Evolutionary conservation across 2,888 invertebrate species (phyloP).

Genomic region (Ditula angustiorana): DNA sequence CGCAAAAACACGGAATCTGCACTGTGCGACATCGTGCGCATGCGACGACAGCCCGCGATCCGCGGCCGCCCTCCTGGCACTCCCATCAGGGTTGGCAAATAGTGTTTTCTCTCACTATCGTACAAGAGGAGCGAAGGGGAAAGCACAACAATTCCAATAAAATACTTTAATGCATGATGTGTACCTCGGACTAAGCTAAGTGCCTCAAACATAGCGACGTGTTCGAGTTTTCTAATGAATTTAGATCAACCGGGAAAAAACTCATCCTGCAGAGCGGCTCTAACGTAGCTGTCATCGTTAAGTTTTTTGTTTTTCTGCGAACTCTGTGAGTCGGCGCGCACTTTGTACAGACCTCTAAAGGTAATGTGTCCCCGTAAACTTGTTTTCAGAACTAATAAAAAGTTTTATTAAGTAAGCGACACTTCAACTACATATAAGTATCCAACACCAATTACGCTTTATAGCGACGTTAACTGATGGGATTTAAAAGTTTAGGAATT

Average conservation of each 20-base stretch:
- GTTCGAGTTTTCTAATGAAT: slow-evolving; percentile 71
- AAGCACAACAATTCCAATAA: background rate
- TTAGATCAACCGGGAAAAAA: slow-evolving; percentile 71
- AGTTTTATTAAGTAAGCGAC: slow-evolving; percentile 17
- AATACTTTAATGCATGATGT: background rate
- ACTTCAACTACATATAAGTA: slow-evolving; percentile 12
- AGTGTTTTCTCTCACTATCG: slow-evolving; percentile 3
- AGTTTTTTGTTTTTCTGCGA: slow-evolving; percentile 18
- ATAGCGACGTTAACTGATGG: slow-evolving; percentile 22
- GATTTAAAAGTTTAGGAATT: background rate
- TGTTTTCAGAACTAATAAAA: slow-evolving; percentile 16
- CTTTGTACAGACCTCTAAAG: slow-evolving; percentile 12
- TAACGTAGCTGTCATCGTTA: slow-evolving; percentile 36
- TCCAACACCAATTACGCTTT: slow-evolving; percentile 9
- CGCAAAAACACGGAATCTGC: slow-evolving; percentile 74
- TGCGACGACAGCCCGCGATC: slow-evolving; percentile 53
- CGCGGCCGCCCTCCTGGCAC: slow-evolving; percentile 8
- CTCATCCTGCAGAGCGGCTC: slow-evolving; percentile 49
- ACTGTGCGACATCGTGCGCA: slow-evolving; percentile 63
- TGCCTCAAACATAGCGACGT: slow-evolving; percentile 47
- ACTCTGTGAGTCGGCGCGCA: slow-evolving; percentile 12
- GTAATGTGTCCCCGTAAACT: slow-evolving; percentile 18
- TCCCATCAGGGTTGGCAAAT: slow-evolving; percentile 31
- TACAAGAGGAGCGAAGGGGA: slow-evolving; percentile 9
- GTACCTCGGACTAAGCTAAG: slow-evolving; percentile 1